Base-by-base conservation (phyloP, 1,140 invertebrate genomes). In the Aradophagus sp. region DNA sequence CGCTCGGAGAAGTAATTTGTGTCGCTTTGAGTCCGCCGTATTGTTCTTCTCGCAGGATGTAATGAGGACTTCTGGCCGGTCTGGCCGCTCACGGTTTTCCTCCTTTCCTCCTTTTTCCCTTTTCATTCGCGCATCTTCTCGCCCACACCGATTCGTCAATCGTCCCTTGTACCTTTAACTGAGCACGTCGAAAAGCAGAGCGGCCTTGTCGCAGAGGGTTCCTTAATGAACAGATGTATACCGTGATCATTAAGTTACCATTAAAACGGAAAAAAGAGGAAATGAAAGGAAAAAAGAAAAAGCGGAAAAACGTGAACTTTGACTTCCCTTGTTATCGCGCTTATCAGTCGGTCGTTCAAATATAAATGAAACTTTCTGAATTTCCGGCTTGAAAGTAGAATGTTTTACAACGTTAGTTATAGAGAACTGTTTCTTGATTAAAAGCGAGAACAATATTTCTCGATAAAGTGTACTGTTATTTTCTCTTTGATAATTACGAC, bases 211-310 rank as follows among this genome's bases (percentile, higher is more conserved):
- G 78, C 78, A 69, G 77, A 81, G 77, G 78, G 78, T 77, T 79
- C 76, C 69, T 79, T 83, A 83, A 80, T 81, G 77, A 80, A 75
- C 76, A 80, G 77, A 81, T 77, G 79, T 75, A 81, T 74, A 77
- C 74, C 65, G 73, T 74, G 73, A 74, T 78, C 76, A 80, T 82
- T 80, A 77, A 78, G 65, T 80, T 58, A 61, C 35, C 68, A 70
- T 56, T 69, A 74, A 75, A 70, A 70, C 55, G n/a, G n/a, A 38
- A 65, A 63, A 32, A 56, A 26, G 12, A 47, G 23, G 7, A 17
- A 12, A 35, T 23, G 5, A 11, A 45, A 45, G 4, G 20, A 23
- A 23, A 8, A 5, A 4, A 8, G 8, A 23, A 8, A 20, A 42
- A 42, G 12, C 10, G 39, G 23, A 42, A 8, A 10, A 29, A 6